Evolutionary conservation across 2,797 vertebrate genomes (phyloP), one percentile per base, ranked within the genome.

Genomic region (Sciurus carolinensis): DNA sequence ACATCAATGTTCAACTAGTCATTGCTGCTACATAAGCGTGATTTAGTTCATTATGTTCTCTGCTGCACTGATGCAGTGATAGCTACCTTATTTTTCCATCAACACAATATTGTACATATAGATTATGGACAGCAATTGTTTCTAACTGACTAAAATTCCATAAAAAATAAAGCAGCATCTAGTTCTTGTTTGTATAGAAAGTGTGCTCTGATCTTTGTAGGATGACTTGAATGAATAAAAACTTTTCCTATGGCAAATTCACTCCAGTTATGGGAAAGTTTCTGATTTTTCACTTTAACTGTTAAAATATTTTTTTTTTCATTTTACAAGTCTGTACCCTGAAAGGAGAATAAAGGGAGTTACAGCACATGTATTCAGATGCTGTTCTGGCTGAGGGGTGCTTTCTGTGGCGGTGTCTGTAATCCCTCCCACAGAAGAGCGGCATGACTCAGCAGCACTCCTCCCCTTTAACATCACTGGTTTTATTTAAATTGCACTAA

Each of bases 401-500:
- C 54, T 36, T 36, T 20, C 20, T 6, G 9, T 1, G 12, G 57
- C 28, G 30, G 15, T 13, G 7, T 72, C 42, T 33, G 4, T 5
- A 12, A 66, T 33, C 17, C 47, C 69, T 87, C 5, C 28, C 76
- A 36, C 22, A 95, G 82, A 67, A 47, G 12, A 17, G 24, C 13
- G 47, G 30, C 33, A 11, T 5, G 66, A 5, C 44, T 44, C 44
- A 44, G 44, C 44, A 44, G 8, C 44, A 44, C 50, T 79, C 91
- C 44, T 57, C 71, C 59, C 69, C 30, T 28, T 54, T 66, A 71
- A 93, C 44, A 28, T 72, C 50, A 66, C 24, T 71, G 73, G 39
- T 39, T 96, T 75, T 81, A 96, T 85, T 94, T 94, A 82, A 97
- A 93, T 66, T 83, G 66, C 33, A 79, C 20, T 62, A 71, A 42